phyloP scores from a whole-genome alignment of 2,888 invertebrate species.

The Lasioglossum vierecki region DNA sequence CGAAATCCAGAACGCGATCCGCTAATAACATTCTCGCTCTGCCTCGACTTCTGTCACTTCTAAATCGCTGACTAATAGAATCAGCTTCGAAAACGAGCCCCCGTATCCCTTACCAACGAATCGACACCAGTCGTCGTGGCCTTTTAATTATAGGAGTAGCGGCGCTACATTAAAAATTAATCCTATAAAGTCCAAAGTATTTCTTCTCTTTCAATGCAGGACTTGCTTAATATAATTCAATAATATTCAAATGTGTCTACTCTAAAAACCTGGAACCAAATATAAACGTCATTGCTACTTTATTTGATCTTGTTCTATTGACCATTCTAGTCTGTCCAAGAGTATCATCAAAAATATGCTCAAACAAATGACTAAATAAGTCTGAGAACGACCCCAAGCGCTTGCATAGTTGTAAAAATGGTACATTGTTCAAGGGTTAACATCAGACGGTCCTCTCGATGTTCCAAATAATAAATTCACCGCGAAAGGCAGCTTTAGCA shows the following conservation, averaged over 20 bases:
- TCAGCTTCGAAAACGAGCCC: neutral
- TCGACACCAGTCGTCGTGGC: neutral
- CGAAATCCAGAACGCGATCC: conserved; percentile 56
- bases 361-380: neutral
- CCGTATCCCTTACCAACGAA: neutral
- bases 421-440: neutral
- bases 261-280: neutral
- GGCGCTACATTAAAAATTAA: neutral
- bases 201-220: too few relatives aligned
- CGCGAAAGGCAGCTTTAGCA: too few relatives aligned
- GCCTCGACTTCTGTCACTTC: conserved; percentile 31
- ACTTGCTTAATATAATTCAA: neutral
- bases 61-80: neutral
- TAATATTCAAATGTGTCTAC: neutral
- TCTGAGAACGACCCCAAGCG: too few relatives aligned
- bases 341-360: neutral
- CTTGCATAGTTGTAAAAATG: neutral
- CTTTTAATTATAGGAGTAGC: neutral
- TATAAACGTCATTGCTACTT: neutral
- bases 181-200: neutral
- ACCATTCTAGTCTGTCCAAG: neutral
- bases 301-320: neutral
- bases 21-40: conserved; percentile 68
- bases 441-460: too few relatives aligned
- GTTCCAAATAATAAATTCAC: too few relatives aligned